phyloP scores from a whole-genome alignment of 1,140 invertebrate species.

The Drosophila auraria region DNA sequence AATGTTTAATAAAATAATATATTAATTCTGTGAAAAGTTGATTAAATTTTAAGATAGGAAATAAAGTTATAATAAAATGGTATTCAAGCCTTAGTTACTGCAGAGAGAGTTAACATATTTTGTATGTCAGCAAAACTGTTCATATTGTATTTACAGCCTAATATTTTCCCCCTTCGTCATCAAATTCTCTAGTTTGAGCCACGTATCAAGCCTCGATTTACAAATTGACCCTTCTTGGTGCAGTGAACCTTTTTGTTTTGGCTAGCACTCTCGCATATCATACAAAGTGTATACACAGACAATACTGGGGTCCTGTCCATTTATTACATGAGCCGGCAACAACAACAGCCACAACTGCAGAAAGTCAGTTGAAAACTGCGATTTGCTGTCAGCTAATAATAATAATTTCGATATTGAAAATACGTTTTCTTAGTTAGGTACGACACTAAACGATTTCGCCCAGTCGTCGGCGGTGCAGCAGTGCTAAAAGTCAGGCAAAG shows the following conservation, averaged over 20 bases:
- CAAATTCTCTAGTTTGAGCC: not conserved
- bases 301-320: conserved; percentile 62
- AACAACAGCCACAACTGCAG: conserved; percentile 45
- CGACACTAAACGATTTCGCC: conserved; percentile 83
- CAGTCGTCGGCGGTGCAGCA: conserved; percentile 55
- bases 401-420: conserved; percentile 84
- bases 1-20: too few relatives aligned
- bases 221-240: conserved; percentile 25
- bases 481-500: conserved; percentile 80
- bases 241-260: conserved; percentile 53
- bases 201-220: conserved; percentile 4
- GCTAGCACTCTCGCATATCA: conserved; percentile 64
- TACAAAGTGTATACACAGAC: conserved; percentile 74
- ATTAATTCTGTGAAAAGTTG: not conserved
- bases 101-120: too few relatives aligned
- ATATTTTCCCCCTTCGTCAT: not conserved
- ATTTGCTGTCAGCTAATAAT: conserved; percentile 85
- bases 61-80: not conserved
- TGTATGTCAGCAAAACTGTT: too few relatives aligned
- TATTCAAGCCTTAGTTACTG: too few relatives aligned
- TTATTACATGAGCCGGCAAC: conserved; percentile 80
- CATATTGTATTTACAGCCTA: not conserved
- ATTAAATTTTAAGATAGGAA: not conserved
- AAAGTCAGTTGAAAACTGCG: conserved; percentile 78
- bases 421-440: conserved; percentile 84